phyloP scores from a whole-genome alignment of 1,140 invertebrate genomes.

The Stegodyphus dumicola region DNA sequence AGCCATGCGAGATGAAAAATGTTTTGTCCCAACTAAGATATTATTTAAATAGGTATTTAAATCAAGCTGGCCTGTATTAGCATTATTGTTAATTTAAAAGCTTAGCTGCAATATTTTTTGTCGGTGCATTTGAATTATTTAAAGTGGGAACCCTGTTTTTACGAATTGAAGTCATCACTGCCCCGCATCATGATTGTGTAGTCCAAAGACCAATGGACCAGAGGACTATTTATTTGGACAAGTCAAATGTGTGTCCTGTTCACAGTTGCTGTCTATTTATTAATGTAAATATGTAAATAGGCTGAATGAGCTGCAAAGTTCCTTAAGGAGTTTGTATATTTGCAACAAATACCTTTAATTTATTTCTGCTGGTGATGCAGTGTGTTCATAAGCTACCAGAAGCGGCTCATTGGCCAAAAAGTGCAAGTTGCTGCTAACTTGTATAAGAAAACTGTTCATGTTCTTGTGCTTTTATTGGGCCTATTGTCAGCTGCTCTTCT shows the following conservation, averaged over 20 bases:
- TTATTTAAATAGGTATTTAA: too few relatives aligned
- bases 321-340: slow-evolving; percentile 40
- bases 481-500: slow-evolving; percentile 19
- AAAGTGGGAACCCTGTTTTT: neutral
- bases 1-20: too few relatives aligned
- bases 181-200: neutral
- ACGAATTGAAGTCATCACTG: neutral
- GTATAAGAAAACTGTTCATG: neutral
- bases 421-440: slow-evolving; percentile 4
- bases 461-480: slow-evolving; percentile 46
- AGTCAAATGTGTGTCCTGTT: neutral
- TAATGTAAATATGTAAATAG: slow-evolving; percentile 58
- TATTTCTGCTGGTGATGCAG: slow-evolving; percentile 4
- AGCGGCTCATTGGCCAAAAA: slow-evolving; percentile 48
- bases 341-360: slow-evolving; percentile 24
- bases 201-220: neutral
- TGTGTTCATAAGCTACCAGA: neutral
- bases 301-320: slow-evolving; percentile 38
- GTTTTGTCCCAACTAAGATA: too few relatives aligned
- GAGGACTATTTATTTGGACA: neutral
- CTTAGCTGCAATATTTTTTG: neutral
- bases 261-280: neutral
- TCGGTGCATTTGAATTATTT: neutral
- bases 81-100: neutral
- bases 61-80: neutral